phyloP scores from a whole-genome alignment of 2,888 invertebrate genomes.

The Drosophila prolongata region DNA sequence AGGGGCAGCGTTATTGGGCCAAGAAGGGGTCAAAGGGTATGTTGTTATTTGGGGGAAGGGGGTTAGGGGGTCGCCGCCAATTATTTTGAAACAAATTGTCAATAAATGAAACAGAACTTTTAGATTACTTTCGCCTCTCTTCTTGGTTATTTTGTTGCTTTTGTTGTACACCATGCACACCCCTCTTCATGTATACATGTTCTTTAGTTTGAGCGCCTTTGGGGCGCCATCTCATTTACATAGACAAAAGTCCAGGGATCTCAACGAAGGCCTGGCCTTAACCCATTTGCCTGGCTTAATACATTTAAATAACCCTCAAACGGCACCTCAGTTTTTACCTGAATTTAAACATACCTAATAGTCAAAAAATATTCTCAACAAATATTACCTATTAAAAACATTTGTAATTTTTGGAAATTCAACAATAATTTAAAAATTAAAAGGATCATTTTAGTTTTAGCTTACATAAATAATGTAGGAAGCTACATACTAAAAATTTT shows the following conservation, averaged over 20 bases:
- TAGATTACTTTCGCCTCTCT: constrained; percentile 56
- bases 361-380: no score
- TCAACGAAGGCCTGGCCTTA: constrained; percentile 9
- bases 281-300: constrained; percentile 4
- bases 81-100: constrained; percentile 69
- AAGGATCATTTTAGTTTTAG: no score
- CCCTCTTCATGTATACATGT: background rate
- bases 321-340: background rate
- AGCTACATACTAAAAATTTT: no score
- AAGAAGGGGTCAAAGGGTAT: background rate
- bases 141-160: constrained; percentile 5
- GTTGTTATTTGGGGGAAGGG: background rate
- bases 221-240: constrained; percentile 60
- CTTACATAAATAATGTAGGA: no score
- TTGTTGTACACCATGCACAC: background rate
- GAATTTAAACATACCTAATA: background rate
- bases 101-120: constrained; percentile 66
- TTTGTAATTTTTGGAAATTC: no score
- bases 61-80: constrained; percentile 34
- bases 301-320: background rate
- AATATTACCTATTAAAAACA: no score
- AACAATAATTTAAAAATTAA: no score
- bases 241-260: constrained; percentile 52
- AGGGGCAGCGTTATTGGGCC: constrained; percentile 1
- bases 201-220: constrained; percentile 36